Evolutionary conservation across 2,113 vertebrate genomes (phyloP).

Genomic region (Oostethus manadensis): DNA sequence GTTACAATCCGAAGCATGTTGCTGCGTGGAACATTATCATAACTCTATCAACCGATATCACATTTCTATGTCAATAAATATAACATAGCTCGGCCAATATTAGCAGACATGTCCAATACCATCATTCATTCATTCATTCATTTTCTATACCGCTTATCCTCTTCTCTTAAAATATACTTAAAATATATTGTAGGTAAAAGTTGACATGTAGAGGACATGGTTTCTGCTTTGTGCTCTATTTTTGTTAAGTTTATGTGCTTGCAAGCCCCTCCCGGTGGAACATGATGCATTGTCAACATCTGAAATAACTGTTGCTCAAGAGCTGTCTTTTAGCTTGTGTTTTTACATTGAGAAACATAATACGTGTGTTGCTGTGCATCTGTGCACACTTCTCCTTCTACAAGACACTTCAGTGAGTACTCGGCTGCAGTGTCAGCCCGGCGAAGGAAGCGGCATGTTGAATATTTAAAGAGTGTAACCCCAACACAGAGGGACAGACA

Average conservation of each 20-base stretch:
- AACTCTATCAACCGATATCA: too few relatives aligned
- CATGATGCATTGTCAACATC: conserved; percentile 21
- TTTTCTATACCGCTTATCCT: too few relatives aligned
- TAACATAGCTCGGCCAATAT: too few relatives aligned
- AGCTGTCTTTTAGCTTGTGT: conserved; percentile 16
- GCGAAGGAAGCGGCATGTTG: conserved; percentile 28
- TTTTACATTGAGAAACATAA: conserved; percentile 10
- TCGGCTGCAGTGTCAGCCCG: conserved; percentile 24
- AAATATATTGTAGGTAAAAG: too few relatives aligned
- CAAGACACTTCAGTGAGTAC: conserved; percentile 12
- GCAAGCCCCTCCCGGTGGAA: conserved; percentile 10
- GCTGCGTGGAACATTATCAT: too few relatives aligned
- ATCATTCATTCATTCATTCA: too few relatives aligned
- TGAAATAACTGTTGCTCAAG: conserved; percentile 39
- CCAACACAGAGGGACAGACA: conserved; percentile 24
- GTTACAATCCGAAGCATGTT: too few relatives aligned
- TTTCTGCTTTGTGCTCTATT: too few relatives aligned
- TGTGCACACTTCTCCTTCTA: conserved; percentile 8
- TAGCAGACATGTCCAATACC: too few relatives aligned
- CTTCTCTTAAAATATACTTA: too few relatives aligned
- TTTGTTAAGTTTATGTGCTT: background rate
- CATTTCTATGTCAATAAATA: too few relatives aligned
- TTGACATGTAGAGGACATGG: too few relatives aligned
- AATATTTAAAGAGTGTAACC: conserved; percentile 52
- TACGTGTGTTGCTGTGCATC: conserved; percentile 7